These are phyloP conservation scores for Hyperopisus bebe DNA, from an alignment of 2,113 vertebrate species.

Conservation along the genomic window DNA sequence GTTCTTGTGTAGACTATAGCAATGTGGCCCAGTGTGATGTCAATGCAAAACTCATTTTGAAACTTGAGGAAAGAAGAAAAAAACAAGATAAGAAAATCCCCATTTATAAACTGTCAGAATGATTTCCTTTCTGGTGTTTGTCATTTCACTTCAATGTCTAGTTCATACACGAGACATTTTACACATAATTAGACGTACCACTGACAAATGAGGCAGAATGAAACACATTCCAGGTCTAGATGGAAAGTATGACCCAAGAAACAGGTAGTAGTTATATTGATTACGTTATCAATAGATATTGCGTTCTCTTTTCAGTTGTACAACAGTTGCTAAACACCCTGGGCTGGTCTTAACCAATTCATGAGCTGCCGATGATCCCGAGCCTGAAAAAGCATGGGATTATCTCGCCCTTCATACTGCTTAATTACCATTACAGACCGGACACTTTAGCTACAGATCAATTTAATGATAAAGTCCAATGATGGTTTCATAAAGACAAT, in stretches of 20 bases:
- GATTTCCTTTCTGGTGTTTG: conserved; percentile 4
- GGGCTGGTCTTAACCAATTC: not conserved
- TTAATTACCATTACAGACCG: not conserved
- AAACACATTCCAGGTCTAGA: not conserved
- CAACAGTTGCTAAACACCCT: not conserved
- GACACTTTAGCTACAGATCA: not conserved
- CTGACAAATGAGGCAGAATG: not conserved
- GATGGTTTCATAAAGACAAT: not conserved
- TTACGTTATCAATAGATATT: not conserved
- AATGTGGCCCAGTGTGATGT: not conserved
- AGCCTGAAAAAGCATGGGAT: not conserved
- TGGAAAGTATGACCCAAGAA: not conserved
- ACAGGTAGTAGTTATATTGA: not conserved
- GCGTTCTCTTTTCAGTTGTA: not conserved
- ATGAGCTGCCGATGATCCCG: not conserved
- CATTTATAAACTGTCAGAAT: not conserved
- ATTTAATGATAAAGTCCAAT: not conserved
- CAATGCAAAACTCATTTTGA: not conserved
- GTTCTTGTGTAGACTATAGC: not conserved
- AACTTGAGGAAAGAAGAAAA: not conserved
- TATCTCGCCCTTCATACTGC: not conserved
- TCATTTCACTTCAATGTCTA: not conserved
- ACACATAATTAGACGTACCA: too few relatives aligned
- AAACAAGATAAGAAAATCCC: not conserved
- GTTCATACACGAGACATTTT: not conserved